phyloP scores from a whole-genome alignment of 2,113 vertebrate species.

The Pangasianodon gigas region DNA sequence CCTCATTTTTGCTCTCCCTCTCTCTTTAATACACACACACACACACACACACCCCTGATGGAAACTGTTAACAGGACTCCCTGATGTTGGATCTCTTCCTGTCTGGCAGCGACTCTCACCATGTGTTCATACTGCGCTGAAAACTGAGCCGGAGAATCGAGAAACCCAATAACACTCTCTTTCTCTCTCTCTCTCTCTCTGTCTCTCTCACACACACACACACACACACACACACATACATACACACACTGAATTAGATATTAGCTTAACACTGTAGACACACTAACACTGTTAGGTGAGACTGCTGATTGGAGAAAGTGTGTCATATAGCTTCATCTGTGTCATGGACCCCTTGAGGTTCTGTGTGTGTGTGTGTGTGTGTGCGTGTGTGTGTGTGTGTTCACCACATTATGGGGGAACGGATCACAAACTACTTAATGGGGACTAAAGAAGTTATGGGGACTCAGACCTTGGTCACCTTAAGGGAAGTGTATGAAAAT shows the following conservation, averaged over 20 bases:
- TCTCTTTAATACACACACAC: background rate
- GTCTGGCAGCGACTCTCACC: constrained; percentile 47
- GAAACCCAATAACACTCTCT: background rate
- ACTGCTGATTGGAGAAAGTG: constrained; percentile 3
- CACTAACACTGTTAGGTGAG: background rate
- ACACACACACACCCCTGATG: constrained; percentile 5
- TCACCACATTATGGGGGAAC: background rate
- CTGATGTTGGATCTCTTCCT: constrained; percentile 51
- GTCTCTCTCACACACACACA: constrained; percentile 21
- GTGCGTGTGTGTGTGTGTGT: constrained; percentile 23
- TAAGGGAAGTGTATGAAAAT: background rate
- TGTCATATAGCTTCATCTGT: constrained; percentile 17
- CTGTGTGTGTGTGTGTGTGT: constrained; percentile 6
- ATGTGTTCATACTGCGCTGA: constrained; percentile 48
- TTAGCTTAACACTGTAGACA: constrained; percentile 29
- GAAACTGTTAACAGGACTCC: constrained; percentile 51
- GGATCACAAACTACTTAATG: background rate
- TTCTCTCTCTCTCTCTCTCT: background rate
- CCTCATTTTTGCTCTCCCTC: background rate
- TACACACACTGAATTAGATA: constrained; percentile 31
- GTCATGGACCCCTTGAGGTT: constrained; percentile 5
- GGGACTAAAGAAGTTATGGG: background rate
- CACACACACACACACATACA: constrained; percentile 32
- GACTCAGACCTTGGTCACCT: background rate
- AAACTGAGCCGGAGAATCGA: constrained; percentile 29